These are phyloP conservation scores for Philonicus albiceps DNA, from an alignment of 2,888 invertebrate species.

Conservation along the genomic window DNA sequence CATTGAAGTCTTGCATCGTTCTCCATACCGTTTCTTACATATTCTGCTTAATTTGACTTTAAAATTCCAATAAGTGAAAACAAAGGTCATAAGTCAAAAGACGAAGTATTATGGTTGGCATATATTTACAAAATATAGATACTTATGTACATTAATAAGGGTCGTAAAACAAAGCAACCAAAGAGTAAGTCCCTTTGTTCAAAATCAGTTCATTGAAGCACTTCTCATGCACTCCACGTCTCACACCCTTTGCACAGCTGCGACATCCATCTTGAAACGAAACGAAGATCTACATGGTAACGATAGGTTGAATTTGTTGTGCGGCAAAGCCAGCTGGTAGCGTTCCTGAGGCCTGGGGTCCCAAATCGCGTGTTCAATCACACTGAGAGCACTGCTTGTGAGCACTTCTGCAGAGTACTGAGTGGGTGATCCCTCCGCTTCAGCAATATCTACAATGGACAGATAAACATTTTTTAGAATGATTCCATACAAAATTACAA, in stretches of 20 bases:
- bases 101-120: not conserved
- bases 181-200: not conserved
- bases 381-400: constrained; percentile 68
- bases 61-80: not conserved
- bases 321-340: constrained; percentile 59
- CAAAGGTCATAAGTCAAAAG: not conserved
- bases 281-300: constrained; percentile 63
- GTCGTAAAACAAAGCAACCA: not conserved
- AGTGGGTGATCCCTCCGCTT: constrained; percentile 69
- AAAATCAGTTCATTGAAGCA: constrained; percentile 46
- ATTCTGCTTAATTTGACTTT: no score
- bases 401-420: constrained; percentile 72
- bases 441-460: constrained; percentile 54
- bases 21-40: no score
- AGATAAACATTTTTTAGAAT: not conserved
- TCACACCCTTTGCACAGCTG: constrained; percentile 46
- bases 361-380: constrained; percentile 71
- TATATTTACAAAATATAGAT: constrained; percentile 31
- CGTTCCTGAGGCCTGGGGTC: constrained; percentile 67
- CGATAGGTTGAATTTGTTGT: constrained; percentile 61
- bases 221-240: constrained; percentile 38
- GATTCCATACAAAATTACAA: not conserved
- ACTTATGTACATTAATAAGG: constrained; percentile 31
- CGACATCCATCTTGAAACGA: constrained; percentile 53
- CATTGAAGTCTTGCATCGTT: no score